Evolutionary conservation across 2,797 vertebrate species (phyloP), one percentile per base, ranked within the genome.

Genomic region (Somateria mollissima): DNA sequence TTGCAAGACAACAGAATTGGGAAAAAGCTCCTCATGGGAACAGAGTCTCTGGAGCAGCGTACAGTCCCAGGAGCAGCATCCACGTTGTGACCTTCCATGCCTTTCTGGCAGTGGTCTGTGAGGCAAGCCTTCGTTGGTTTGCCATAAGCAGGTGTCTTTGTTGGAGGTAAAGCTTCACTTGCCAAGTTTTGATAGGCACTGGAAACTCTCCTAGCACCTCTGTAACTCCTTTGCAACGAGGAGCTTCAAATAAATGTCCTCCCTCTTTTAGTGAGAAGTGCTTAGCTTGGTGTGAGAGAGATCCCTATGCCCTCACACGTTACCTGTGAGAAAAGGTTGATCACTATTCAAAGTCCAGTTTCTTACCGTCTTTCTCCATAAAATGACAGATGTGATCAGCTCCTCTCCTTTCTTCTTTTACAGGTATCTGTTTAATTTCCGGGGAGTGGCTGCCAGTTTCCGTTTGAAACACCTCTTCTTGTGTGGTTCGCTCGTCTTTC

Each of bases 391-490:
- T n/a, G 32, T 84, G 10, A 86, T 8, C 45, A 22, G 16, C 11
- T 51, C 30, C 32, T 91, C 45, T 92, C 74, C 92, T 32, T 93
- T 53, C 60, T 93, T 87, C 5, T 39, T 83, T 69, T 16, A 43
- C 94, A 99, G 99, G 96, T 99, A 99, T 94, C 98, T 99, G 54
- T 99, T 99, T 96, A 99, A 99, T 98, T 99, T 99, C 95, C 98
- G 99, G 2, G 99, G 99, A 4, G 99, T 99, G 75, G 99, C 99
- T 1, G 99, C 99, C 94, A 99, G 99, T 96, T 99, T 99, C 97
- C 99, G 99, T 11, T 93, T 99, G 96, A 99, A 99, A 85, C 99
- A 99, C 90, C 99, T 99, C 75, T 99, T 99, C 96, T 97, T 99
- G 45, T 99, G 99, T 7, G 98, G 99, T 19, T 99, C 99, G 0